Evolutionary conservation across 2,797 vertebrate genomes (phyloP).

Genomic region (Neomorphus geoffroyi): DNA sequence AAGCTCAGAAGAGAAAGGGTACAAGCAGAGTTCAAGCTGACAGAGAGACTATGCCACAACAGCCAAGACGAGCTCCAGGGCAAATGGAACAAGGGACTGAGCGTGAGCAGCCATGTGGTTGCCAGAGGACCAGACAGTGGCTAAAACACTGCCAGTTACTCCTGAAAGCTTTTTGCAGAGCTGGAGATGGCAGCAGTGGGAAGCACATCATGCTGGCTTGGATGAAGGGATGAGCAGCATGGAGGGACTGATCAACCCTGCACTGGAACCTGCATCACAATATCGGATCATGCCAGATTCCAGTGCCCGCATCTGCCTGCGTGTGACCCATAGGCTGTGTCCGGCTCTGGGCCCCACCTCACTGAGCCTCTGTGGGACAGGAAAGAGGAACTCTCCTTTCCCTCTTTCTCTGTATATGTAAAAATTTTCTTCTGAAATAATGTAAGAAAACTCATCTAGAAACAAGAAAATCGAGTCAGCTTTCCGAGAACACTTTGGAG

Average conservation of each 20-base stretch:
- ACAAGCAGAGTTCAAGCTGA: conserved; percentile 2
- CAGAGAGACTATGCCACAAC: not conserved
- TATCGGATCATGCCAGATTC: not conserved
- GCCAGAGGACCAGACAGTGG: not conserved
- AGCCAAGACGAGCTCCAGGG: not conserved
- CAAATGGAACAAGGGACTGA: fast-evolving
- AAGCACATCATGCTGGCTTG: fast-evolving
- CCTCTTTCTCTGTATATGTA: not conserved
- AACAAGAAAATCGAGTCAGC: not conserved
- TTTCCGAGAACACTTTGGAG: conserved; percentile 5
- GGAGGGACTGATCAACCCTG: not conserved
- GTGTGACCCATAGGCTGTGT: not conserved
- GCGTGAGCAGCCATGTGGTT: not conserved
- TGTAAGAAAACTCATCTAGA: not conserved
- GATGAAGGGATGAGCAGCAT: not conserved
- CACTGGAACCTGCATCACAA: fast-evolving
- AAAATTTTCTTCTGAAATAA: not conserved
- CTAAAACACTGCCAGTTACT: not conserved
- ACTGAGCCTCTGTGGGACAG: not conserved
- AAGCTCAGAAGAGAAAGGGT: not conserved
- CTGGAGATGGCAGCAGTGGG: not conserved
- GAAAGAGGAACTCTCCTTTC: not conserved
- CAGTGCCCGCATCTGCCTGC: not conserved
- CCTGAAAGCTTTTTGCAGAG: not conserved
- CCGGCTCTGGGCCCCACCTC: fast-evolving